A percentile compares a stretch with the other conserved stretches of the same genome.
Conservation (phyloP, 2,888 invertebrate genomes). For the Malachius bipustulatus region DNA sequence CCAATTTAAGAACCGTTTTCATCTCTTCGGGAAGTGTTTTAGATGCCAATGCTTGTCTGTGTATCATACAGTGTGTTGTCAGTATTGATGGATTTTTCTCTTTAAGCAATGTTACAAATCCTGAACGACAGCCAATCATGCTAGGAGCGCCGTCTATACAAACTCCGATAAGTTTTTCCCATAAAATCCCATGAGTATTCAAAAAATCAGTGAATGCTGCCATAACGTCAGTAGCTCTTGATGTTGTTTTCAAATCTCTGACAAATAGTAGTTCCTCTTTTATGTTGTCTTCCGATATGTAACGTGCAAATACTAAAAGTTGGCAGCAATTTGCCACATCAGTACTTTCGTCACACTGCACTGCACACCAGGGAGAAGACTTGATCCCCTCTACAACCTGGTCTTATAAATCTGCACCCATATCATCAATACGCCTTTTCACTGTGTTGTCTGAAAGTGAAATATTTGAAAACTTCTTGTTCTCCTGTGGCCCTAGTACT, state of each 20-base stretch:
- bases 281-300: conserved; percentile 16
- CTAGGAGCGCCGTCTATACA: conserved; percentile 19
- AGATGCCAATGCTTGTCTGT: conserved; percentile 15
- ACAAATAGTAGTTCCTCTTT: conserved; percentile 16
- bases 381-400: conserved; percentile 14
- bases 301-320: conserved; percentile 17
- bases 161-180: conserved; percentile 16
- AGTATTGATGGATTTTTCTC: conserved; percentile 17
- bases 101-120: conserved; percentile 18
- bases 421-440: conserved; percentile 15
- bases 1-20: background rate
- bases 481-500: conserved; percentile 8
- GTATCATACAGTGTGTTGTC: conserved; percentile 18
- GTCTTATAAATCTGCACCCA: conserved; percentile 18
- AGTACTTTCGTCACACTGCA: conserved; percentile 18
- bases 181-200: conserved; percentile 14
- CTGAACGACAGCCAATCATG: conserved; percentile 18
- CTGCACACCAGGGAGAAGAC: conserved; percentile 15
- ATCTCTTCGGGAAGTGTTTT: conserved; percentile 9
- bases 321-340: conserved; percentile 17
- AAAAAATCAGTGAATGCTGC: conserved; percentile 14
- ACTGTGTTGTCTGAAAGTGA: conserved; percentile 16
- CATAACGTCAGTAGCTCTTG: conserved; percentile 15
- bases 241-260: conserved; percentile 16
- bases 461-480: conserved; percentile 14